Evolutionary conservation across 1,140 invertebrate genomes (phyloP).

Genomic region (Brachionus manjavacas): DNA sequence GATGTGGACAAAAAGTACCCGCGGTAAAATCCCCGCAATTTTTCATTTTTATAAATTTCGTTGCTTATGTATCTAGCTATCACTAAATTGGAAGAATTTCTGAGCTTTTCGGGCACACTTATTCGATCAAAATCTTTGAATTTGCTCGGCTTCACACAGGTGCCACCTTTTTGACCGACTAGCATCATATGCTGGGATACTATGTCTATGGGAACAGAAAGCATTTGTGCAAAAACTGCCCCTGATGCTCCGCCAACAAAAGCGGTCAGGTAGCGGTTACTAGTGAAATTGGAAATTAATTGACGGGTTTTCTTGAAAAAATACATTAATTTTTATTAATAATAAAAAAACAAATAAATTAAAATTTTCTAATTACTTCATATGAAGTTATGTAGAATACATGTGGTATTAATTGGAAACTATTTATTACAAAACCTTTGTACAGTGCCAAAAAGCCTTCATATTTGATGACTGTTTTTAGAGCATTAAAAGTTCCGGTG

Average conservation of each 20-base stretch:
- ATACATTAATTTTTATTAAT: neutral
- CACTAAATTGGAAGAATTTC: constrained; percentile 45
- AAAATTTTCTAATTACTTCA: constrained; percentile 67
- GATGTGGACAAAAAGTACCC: constrained; percentile 84
- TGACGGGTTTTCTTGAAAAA: neutral
- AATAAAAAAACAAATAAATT: constrained; percentile 34
- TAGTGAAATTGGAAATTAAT: neutral
- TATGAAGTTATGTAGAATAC: constrained; percentile 92
- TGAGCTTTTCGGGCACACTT: neutral
- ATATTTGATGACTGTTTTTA: constrained; percentile 75
- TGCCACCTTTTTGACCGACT: constrained; percentile 61
- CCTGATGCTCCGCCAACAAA: constrained; percentile 77
- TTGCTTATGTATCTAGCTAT: constrained; percentile 61
- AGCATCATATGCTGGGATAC: constrained; percentile 95
- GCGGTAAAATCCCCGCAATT: constrained; percentile 76
- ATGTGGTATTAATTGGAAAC: constrained; percentile 71
- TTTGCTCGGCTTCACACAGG: neutral
- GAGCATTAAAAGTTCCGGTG: constrained; percentile 79
- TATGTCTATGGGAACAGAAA: constrained; percentile 91
- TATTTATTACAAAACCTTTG: constrained; percentile 88
- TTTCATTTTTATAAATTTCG: constrained; percentile 72
- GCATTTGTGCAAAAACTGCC: constrained; percentile 85
- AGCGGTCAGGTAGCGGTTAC: constrained; percentile 21
- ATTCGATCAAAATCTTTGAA: constrained; percentile 34
- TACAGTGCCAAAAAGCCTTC: constrained; percentile 85